Evolutionary conservation across 2,113 vertebrate species (phyloP).

Genomic region (Heptranchias perlo): DNA sequence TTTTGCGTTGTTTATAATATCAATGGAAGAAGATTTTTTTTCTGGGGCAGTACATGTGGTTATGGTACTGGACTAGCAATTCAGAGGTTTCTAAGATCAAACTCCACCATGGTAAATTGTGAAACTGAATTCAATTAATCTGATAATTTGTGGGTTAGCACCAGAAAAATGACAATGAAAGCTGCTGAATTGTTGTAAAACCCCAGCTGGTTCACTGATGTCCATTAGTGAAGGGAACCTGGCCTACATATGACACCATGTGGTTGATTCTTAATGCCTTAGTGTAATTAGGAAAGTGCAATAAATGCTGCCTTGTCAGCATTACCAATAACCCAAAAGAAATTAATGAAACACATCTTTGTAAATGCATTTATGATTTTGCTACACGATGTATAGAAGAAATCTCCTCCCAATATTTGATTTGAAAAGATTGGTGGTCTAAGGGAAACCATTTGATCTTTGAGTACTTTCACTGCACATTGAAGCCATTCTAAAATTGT

Average conservation of each 20-base stretch:
- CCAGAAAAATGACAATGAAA: background rate
- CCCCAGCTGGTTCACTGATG: too few relatives aligned
- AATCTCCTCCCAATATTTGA: background rate
- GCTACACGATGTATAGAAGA: background rate
- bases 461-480: background rate
- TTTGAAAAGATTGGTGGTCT: background rate
- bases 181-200: too few relatives aligned
- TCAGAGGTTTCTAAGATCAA: too few relatives aligned
- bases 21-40: too few relatives aligned
- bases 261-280: background rate
- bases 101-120: too few relatives aligned
- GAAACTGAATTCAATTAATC: background rate
- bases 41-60: too few relatives aligned
- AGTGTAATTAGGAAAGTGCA: background rate
- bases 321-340: background rate
- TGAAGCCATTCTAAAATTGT: too few relatives aligned
- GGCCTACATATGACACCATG: background rate
- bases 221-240: too few relatives aligned
- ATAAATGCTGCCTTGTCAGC: background rate
- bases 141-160: background rate
- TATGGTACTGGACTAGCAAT: too few relatives aligned
- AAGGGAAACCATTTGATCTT: background rate
- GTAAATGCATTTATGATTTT: background rate
- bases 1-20: too few relatives aligned
- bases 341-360: background rate